Evolutionary conservation across 2,113 vertebrate genomes (phyloP), one percentile per base, ranked within the genome.

Genomic region (Empidonax traillii): DNA sequence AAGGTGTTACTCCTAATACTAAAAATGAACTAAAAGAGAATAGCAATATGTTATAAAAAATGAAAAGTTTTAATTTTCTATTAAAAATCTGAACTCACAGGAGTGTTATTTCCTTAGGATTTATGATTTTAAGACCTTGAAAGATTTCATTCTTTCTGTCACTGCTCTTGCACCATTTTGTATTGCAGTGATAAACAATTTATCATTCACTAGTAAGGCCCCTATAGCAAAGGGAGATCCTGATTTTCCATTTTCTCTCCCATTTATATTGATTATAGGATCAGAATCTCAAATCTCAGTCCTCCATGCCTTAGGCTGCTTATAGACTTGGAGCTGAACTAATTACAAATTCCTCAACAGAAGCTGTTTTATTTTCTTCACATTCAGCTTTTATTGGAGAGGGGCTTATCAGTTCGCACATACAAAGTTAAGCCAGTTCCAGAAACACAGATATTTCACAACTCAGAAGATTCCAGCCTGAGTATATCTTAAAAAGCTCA

Each of bases 371-470:
- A 88, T 83, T 86, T 92, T 67, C 52, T 68, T 90, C 37, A 37
- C 23, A 58, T 88, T 68, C 56, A 87, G 49, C 44, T 89, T 92
- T 85, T 93, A 75, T n/a, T 81, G 44, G 31, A 44, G 35, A n/a
- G 27, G 28, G 10, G 9, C 37, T 94, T 95, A 89, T 47, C 77
- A 61, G 39, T 81, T 82, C 71, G 76, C 20, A 75, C 53, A 66
- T 78, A 83, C 9, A 23, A 95, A 92, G 27, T 49, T 68, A 94
- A 96, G 77, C 44, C 28, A 41, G 53, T 56, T 93, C 47, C 72
- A 96, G 74, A 89, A 96, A 89, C 37, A 79, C 14, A 56, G 28
- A 22, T 91, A 93, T 76, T 77, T 87, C 52, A 89, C 68, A 74
- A 82, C 35, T 92, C 65, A 56, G 46, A 87, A 95, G 81, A 78